These are phyloP conservation scores for Galaxea fascicularis DNA, from an alignment of 92 coral and sea anemone species.

Conservation along the genomic window DNA sequence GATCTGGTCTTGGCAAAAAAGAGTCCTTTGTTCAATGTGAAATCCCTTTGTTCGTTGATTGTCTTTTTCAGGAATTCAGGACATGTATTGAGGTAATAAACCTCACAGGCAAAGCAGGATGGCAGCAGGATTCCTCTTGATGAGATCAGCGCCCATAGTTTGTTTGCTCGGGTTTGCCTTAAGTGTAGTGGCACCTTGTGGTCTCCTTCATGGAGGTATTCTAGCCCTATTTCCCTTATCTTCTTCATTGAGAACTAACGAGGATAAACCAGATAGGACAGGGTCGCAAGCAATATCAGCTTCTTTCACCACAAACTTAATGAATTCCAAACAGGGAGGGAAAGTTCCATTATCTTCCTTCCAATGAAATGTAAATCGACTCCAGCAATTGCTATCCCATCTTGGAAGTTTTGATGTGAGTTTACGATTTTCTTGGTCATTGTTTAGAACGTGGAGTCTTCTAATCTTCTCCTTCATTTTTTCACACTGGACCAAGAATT, in stretches of 20 bases:
- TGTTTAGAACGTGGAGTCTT: constrained; percentile 48
- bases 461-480: constrained; percentile 45
- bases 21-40: constrained; percentile 38
- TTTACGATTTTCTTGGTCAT: constrained; percentile 61
- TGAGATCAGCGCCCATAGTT: not conserved
- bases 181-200: not conserved
- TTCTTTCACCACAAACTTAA: constrained; percentile 52
- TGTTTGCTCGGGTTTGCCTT: not conserved
- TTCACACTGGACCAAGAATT: constrained; percentile 64
- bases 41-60: constrained; percentile 50
- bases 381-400: constrained; percentile 58
- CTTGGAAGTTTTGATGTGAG: constrained; percentile 53
- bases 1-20: constrained; percentile 68
- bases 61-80: constrained; percentile 39
- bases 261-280: no score
- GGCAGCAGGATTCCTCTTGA: no score
- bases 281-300: constrained; percentile 70
- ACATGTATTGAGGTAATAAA: constrained; percentile 55
- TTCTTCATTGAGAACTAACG: not conserved
- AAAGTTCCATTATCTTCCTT: constrained; percentile 32
- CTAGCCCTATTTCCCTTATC: not conserved
- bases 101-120: no score
- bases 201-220: not conserved
- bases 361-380: constrained; percentile 20
- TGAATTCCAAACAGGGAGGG: constrained; percentile 62